phyloP scores from a whole-genome alignment of 2,113 vertebrate species.

The Calypte anna region DNA sequence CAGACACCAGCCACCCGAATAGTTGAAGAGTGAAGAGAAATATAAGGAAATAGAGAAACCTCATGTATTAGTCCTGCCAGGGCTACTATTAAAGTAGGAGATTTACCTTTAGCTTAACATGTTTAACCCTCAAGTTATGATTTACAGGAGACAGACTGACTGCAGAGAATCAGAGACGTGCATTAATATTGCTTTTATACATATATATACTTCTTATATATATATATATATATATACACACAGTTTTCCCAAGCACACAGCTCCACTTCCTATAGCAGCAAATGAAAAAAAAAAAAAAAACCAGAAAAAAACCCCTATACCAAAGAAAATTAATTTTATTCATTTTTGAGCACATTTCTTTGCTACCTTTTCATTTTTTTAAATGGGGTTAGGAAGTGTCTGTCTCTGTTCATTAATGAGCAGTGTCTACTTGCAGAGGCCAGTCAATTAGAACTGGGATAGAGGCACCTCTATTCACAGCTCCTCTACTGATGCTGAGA shows the following conservation, averaged over 20 bases:
- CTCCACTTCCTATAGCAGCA: background rate
- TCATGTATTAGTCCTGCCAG: background rate
- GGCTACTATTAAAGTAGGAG: background rate
- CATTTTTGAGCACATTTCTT: constrained; percentile 36
- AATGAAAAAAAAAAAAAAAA: constrained; percentile 2
- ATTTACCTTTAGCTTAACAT: background rate
- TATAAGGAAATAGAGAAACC: background rate
- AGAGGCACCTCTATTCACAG: constrained; percentile 11
- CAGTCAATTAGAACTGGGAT: constrained; percentile 56
- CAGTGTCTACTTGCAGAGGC: constrained; percentile 11
- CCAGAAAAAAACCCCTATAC: background rate
- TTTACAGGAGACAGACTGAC: background rate
- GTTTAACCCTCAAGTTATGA: background rate
- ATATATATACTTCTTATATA: background rate
- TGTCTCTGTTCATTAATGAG: constrained; percentile 22
- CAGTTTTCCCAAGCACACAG: background rate
- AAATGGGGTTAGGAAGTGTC: background rate
- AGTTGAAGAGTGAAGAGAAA: background rate
- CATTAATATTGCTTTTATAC: constrained; percentile 2
- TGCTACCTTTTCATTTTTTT: background rate
- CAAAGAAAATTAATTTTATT: constrained; percentile 29
- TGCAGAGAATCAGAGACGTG: constrained; percentile 4
- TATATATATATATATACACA: background rate
- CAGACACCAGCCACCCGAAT: background rate
- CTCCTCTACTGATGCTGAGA: background rate